phyloP scores from a whole-genome alignment of 2,113 vertebrate species.

The Calyptommatus sinebrachiatus region DNA sequence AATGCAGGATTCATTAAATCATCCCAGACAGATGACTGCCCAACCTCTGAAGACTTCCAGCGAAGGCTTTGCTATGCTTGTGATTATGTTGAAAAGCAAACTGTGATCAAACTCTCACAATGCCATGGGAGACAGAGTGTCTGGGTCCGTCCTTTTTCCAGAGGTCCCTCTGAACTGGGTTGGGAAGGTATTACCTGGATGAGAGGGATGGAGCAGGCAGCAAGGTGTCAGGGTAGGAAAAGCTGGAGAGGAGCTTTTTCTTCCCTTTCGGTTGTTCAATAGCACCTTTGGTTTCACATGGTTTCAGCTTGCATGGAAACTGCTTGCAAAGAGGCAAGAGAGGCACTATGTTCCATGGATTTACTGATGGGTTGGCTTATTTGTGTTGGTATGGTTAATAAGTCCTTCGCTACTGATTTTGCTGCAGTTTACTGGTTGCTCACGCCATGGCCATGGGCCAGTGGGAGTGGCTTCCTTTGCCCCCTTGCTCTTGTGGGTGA shows the following conservation, averaged over 20 bases:
- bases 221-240: not conserved
- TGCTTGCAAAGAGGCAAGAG: not conserved
- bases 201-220: too few species aligned
- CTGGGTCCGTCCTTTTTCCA: not conserved
- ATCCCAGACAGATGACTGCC: too few species aligned
- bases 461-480: fast-evolving
- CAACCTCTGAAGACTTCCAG: too few species aligned
- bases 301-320: not conserved
- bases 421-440: not conserved
- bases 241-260: not conserved
- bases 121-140: not conserved
- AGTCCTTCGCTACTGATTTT: fast-evolving
- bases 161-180: not conserved
- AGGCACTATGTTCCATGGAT: fast-evolving
- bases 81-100: not conserved
- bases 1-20: too few species aligned
- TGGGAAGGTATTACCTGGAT: not conserved
- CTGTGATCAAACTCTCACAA: not conserved
- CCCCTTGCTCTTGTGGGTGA: too few species aligned
- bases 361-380: fast-evolving
- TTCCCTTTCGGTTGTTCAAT: not conserved
- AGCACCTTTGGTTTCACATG: not conserved
- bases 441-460: not conserved
- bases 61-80: too few species aligned
- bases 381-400: not conserved